Evolutionary conservation across 2,888 invertebrate species (phyloP), one percentile per base, ranked within the genome.

Genomic region (Fragum sueziense): DNA sequence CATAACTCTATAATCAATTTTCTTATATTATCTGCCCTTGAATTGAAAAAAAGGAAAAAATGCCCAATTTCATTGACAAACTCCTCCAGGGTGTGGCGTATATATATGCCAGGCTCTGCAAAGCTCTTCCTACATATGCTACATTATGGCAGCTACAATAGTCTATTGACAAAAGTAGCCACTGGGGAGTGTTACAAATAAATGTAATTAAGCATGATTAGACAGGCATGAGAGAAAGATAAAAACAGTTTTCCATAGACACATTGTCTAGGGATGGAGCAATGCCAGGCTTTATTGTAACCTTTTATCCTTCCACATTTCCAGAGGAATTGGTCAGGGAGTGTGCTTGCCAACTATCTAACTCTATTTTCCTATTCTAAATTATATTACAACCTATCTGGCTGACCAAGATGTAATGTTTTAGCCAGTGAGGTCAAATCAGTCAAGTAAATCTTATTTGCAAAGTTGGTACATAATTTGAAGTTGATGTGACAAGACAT

Each of bases 201-300:
- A 41, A 65, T 65, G 65, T 65, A 65, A 65, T 65, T 65, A 25
- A 65, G 41, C 34, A 41, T 41, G 27, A 65, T 41, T 65, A 34
- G 65, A 41, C 11, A 65, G 65, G 25, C 65, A 65, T 65, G 9
- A 61, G 33, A 61, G 61, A 33, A n/a, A 61, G 61, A 61, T 61
- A 61, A 61, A 61, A 61, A 61, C 33, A 20, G 61, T 33, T 33
- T 31, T 61, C 33, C 31, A 61, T 31, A 61, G 61, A 27, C 61
- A 61, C 33, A 61, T 61, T 61, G 61, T 61, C 61, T 61, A 33
- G 61, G 61, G 33, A 61, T 31, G n/a, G 61, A 57, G 25, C 57
- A 17, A 61, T 31, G 14, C 3, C 47, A 47, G 14, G 14, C 47
- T 14, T n/a, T 47, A 47, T 47, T n/a, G 3, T n/a, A 47, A 47